Percentiles rank a stretch among this genome's conserved stretches.
phyloP scores from a whole-genome alignment of 2,797 vertebrate species.

The Falco concolor region DNA sequence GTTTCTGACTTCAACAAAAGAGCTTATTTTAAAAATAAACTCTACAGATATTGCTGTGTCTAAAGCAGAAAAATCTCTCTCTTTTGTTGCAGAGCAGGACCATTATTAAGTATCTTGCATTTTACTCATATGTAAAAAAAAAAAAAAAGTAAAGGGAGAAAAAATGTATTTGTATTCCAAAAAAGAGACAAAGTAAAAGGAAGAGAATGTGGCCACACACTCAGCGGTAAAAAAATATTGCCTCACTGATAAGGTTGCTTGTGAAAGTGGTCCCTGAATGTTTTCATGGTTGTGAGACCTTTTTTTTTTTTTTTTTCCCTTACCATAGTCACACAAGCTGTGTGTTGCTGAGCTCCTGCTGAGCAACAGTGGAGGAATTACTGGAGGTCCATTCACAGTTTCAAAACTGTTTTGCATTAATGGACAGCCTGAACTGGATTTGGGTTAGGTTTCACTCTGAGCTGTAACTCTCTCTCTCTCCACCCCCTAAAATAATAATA shows the following conservation, averaged over 20 bases:
- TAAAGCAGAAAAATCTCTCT: neutral
- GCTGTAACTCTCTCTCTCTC: slow-evolving; percentile 10
- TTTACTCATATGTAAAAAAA: neutral
- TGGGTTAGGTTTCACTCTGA: slow-evolving; percentile 47
- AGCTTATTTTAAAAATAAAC: neutral
- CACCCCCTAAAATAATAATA: slow-evolving; percentile 17
- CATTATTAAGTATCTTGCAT: neutral
- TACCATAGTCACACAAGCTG: neutral
- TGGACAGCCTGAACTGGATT: slow-evolving; percentile 1
- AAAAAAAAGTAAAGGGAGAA: neutral
- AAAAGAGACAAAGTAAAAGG: neutral
- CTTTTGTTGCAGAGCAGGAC: neutral
- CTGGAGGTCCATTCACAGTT: slow-evolving; percentile 51
- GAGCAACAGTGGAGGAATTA: slow-evolving; percentile 6
- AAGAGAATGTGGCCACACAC: neutral
- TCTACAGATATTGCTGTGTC: neutral
- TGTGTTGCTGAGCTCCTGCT: neutral
- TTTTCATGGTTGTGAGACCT: slow-evolving; percentile 16
- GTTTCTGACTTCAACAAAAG: neutral
- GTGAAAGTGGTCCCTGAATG: neutral
- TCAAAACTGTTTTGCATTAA: slow-evolving; percentile 34
- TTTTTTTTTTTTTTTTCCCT: neutral
- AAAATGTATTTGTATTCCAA: neutral
- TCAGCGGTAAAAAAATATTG: neutral
- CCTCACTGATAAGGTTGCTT: neutral